Evolutionary conservation across 1,140 invertebrate species (phyloP).

Genomic region (Brachionus rotundiformis): DNA sequence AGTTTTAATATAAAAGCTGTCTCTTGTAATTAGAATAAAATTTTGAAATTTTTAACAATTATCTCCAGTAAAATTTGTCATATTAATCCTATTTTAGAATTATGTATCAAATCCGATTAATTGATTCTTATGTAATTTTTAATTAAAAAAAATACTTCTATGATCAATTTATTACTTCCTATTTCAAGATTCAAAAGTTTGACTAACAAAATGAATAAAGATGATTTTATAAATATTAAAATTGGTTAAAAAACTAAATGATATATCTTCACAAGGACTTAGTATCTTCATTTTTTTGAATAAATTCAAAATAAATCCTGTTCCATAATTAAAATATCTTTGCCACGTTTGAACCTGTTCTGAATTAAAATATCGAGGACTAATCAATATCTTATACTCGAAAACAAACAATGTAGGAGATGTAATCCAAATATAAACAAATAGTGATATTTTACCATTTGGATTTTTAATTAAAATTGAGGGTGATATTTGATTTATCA

Average conservation of each 20-base stretch:
- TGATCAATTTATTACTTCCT: no score
- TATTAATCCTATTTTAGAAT: not conserved
- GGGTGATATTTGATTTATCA: constrained; percentile 34
- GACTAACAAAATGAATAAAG: not conserved
- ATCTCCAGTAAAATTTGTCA: not conserved
- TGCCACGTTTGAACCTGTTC: constrained; percentile 18
- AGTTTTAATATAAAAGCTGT: no score
- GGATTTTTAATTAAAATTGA: constrained; percentile 25
- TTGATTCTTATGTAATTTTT: no score
- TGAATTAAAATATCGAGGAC: not conserved
- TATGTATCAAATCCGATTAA: not conserved
- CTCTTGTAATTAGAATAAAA: no score
- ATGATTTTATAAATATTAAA: not conserved
- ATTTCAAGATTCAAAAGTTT: not conserved
- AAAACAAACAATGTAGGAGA: constrained; percentile 20
- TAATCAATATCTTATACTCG: not conserved
- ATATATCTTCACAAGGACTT: not conserved
- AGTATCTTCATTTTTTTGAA: not conserved
- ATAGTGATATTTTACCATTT: constrained; percentile 37
- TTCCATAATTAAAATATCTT: not conserved
- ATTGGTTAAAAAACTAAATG: not conserved
- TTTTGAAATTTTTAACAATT: no score
- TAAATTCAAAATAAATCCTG: not conserved
- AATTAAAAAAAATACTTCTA: no score
- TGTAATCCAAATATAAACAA: constrained; percentile 44